phyloP scores from a whole-genome alignment of 1,140 invertebrate genomes.

The Drosophila sucinea region DNA sequence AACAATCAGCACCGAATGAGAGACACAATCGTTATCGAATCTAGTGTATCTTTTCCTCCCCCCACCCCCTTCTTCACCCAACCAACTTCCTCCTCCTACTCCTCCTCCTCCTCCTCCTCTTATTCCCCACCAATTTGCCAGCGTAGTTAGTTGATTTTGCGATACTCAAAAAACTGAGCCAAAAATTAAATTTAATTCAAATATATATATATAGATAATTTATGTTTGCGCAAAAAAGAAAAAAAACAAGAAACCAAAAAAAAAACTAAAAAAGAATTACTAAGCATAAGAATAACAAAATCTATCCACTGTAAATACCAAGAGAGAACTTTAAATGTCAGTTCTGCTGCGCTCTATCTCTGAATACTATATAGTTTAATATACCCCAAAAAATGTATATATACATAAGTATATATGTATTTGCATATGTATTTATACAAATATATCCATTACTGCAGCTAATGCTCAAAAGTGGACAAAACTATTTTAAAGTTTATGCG shows the following conservation, averaged over 20 bases:
- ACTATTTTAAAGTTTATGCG: conserved; percentile 41
- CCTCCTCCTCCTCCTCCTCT: conserved; percentile 6
- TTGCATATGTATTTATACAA: conserved; percentile 51
- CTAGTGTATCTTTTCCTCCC: conserved; percentile 24
- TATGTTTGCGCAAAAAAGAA: conserved; percentile 40
- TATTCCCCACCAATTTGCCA: conserved; percentile 39
- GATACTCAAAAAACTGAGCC: conserved; percentile 74
- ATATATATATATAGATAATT: conserved; percentile 32
- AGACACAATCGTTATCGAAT: conserved; percentile 61
- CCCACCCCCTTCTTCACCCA: not conserved
- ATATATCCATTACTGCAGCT: conserved; percentile 46
- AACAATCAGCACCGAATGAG: conserved; percentile 57
- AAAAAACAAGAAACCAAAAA: not conserved
- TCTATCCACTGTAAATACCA: conserved; percentile 54
- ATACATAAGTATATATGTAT: conserved; percentile 28
- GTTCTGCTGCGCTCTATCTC: conserved; percentile 46
- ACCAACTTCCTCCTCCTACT: not conserved
- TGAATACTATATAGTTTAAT: conserved; percentile 15
- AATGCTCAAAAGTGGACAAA: conserved; percentile 57
- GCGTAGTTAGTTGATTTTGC: conserved; percentile 66
- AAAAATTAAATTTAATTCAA: conserved; percentile 67
- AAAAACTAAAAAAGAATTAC: not conserved
- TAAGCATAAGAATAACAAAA: not conserved
- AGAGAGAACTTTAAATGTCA: conserved; percentile 7
- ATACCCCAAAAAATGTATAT: not conserved